These are phyloP conservation scores for Melanostoma mellinum DNA, from an alignment of 2,888 invertebrate genomes.

Conservation along the genomic window DNA sequence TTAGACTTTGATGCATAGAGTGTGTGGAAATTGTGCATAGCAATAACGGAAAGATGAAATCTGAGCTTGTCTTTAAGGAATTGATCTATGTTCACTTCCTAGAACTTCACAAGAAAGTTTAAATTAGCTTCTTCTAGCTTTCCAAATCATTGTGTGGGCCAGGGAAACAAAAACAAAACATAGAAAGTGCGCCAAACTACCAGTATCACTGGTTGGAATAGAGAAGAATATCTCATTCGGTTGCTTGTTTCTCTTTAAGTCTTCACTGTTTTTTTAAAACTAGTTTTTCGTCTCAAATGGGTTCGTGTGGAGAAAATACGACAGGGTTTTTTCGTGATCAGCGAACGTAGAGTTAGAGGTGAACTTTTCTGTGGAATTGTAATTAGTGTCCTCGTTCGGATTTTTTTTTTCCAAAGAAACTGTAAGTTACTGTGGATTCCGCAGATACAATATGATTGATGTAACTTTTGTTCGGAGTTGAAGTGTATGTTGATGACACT, in stretches of 20 bases:
- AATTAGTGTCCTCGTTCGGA: too few species aligned
- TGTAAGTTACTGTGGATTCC: too few species aligned
- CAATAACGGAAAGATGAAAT: constrained; percentile 52
- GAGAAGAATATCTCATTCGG: constrained; percentile 19
- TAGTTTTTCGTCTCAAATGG: constrained; percentile 44
- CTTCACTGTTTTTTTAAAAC: constrained; percentile 37
- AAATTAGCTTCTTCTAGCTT: constrained; percentile 22
- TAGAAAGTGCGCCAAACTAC: constrained; percentile 49
- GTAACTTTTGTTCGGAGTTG: too few species aligned
- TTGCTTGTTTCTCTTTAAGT: constrained; percentile 31
- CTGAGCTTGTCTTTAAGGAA: constrained; percentile 21
- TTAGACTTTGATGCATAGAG: constrained; percentile 30
- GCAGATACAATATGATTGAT: too few species aligned
- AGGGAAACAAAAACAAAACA: constrained; percentile 40
- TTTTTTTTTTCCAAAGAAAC: too few species aligned
- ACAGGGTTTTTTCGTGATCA: constrained; percentile 22
- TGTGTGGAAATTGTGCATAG: constrained; percentile 1
- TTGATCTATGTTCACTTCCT: constrained; percentile 37
- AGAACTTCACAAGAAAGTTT: constrained; percentile 22
- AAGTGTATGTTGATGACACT: too few species aligned
- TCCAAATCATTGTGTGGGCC: constrained; percentile 65
- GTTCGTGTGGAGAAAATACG: constrained; percentile 8
- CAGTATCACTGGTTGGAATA: not conserved
- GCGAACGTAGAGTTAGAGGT: too few species aligned
- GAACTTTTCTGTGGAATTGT: too few species aligned